Conservation (phyloP, 2,888 invertebrate genomes). For the Ypsolopha sequella region DNA sequence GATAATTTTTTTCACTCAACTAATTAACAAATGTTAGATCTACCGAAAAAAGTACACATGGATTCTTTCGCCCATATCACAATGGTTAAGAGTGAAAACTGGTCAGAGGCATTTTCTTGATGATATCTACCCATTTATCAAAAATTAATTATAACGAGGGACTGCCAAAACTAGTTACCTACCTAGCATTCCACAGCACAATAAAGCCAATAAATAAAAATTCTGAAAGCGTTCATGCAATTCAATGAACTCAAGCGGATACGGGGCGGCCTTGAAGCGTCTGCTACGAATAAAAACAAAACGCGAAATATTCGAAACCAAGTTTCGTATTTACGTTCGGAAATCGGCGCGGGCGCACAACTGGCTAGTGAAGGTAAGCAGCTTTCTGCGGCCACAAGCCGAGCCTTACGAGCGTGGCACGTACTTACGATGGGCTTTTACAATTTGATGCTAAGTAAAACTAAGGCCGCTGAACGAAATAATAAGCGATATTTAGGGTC, state of each 20-base stretch:
- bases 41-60: not conserved
- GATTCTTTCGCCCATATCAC: not conserved
- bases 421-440: slow-evolving; percentile 20
- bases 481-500: too few relatives aligned
- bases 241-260: slow-evolving; percentile 36
- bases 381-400: slow-evolving; percentile 40
- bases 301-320: slow-evolving; percentile 24
- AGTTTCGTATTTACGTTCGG: slow-evolving; percentile 25
- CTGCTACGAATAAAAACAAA: slow-evolving; percentile 26
- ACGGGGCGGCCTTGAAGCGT: slow-evolving; percentile 36
- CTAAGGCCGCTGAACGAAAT: not conserved
- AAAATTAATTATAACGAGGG: not conserved
- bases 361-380: slow-evolving; percentile 50
- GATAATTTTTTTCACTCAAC: too few relatives aligned
- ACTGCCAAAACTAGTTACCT: not conserved
- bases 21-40: too few relatives aligned
- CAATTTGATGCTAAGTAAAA: slow-evolving; percentile 13
- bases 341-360: slow-evolving; percentile 21
- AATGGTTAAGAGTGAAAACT: not conserved
- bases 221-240: slow-evolving; percentile 6
- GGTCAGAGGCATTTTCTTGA: too few relatives aligned
- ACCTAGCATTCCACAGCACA: not conserved
- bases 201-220: not conserved
- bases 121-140: not conserved
- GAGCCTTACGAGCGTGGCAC: slow-evolving; percentile 6